These are phyloP conservation scores for Lycophotia porphyrea DNA, from an alignment of 2,888 invertebrate species.

Conservation along the genomic window DNA sequence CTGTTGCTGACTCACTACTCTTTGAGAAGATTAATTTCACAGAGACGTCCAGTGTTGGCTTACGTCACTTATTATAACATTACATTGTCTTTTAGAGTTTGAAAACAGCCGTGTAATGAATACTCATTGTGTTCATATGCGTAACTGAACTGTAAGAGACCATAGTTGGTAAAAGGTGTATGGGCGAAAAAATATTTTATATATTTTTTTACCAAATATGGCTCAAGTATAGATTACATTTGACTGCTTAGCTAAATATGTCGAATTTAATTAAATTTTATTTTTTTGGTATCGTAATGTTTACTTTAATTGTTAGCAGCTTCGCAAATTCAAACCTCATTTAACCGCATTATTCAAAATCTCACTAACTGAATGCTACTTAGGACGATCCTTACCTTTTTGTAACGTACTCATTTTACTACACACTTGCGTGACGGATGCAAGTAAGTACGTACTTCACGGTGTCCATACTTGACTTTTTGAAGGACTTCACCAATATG, in stretches of 20 bases:
- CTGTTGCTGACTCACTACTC: slow-evolving; percentile 50
- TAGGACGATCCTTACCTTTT: neutral
- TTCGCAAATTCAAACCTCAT: neutral
- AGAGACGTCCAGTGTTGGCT: slow-evolving; percentile 15
- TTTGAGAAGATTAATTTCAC: slow-evolving; percentile 37
- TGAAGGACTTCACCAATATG: slow-evolving; percentile 40
- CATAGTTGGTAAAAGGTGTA: neutral
- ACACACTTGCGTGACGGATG: slow-evolving; percentile 7
- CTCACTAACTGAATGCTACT: neutral
- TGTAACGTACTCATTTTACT: slow-evolving; percentile 8
- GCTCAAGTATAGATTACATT: no score
- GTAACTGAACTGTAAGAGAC: neutral
- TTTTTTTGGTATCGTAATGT: neutral
- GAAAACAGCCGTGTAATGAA: slow-evolving; percentile 7
- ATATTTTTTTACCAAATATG: no score
- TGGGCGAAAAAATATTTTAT: neutral
- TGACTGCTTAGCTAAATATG: neutral
- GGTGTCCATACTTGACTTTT: slow-evolving; percentile 27
- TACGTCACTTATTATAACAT: slow-evolving; percentile 21
- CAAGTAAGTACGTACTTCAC: slow-evolving; percentile 5
- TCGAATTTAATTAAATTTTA: neutral
- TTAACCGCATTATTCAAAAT: neutral
- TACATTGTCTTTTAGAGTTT: neutral
- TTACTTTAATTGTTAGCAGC: neutral
- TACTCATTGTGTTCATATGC: neutral